These are phyloP conservation scores for Nyctalus aviator DNA, from an alignment of 2,797 vertebrate species.

Conservation along the genomic window DNA sequence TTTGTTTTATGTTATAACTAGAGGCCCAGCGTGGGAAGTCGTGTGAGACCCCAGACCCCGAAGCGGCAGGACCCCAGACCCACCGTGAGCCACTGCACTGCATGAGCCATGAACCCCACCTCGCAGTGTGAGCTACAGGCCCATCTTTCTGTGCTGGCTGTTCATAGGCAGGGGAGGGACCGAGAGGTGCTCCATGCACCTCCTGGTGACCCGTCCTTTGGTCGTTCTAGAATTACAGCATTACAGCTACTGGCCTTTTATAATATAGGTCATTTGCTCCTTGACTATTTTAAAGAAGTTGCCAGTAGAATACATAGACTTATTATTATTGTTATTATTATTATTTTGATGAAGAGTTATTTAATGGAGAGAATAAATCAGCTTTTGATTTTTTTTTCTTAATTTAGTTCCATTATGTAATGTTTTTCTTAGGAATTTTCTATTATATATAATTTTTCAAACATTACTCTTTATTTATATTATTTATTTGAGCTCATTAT, in stretches of 20 bases:
- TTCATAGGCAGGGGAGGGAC: too few species aligned
- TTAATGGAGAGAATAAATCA: background rate
- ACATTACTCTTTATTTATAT: background rate
- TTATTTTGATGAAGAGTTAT: background rate
- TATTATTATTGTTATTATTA: background rate
- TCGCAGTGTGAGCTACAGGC: too few species aligned
- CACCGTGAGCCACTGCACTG: too few species aligned
- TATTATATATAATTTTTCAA: background rate
- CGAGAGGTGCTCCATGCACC: too few species aligned
- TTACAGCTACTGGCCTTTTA: too few species aligned
- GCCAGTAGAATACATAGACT: background rate
- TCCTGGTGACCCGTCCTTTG: too few species aligned
- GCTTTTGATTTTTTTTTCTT: background rate
- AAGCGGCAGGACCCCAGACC: too few species aligned
- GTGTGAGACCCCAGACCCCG: too few species aligned
- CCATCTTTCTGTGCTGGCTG: fast-evolving
- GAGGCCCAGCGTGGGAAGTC: too few species aligned
- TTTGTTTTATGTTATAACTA: constrained; percentile 1
- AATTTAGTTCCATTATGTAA: background rate
- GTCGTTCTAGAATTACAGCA: too few species aligned
- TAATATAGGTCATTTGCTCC: background rate
- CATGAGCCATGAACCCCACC: too few species aligned
- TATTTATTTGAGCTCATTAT: constrained; percentile 45
- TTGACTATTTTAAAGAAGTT: constrained; percentile 14
- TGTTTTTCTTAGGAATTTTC: background rate